Conservation (phyloP, 2,113 vertebrate species). For the Prinia subflava region DNA sequence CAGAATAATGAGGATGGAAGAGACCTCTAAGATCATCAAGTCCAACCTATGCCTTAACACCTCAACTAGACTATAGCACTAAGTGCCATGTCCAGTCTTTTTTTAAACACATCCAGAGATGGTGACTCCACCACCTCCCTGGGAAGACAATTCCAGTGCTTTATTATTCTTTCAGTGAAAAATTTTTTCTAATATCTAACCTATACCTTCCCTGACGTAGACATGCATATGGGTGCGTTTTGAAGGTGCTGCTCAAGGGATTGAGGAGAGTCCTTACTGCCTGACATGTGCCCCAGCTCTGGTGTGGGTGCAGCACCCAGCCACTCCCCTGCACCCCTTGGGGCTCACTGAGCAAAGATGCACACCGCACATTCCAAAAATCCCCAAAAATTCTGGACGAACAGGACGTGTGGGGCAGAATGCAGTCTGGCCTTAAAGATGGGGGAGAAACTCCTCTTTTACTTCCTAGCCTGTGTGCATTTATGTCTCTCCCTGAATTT, state of each 20-base stretch:
- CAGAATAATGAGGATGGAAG: no score
- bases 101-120: no score
- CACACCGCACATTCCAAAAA: neutral
- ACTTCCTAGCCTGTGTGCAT: neutral
- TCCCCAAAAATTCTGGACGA: neutral
- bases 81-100: no score
- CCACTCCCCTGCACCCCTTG: neutral
- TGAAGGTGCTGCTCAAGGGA: neutral
- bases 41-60: no score
- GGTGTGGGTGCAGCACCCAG: neutral
- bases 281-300: rapidly evolving
- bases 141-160: no score
- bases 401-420: neutral
- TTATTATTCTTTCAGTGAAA: no score
- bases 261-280: neutral
- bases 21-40: no score
- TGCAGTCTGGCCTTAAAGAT: neutral
- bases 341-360: neutral
- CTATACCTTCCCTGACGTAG: no score
- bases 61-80: no score
- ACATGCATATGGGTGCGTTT: rapidly evolving
- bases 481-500: neutral
- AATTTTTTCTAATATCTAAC: no score
- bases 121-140: no score
- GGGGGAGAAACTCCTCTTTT: neutral